Evolutionary conservation across 2,797 vertebrate species (phyloP), one percentile per base, ranked within the genome.

Genomic region (Monodelphis domestica): DNA sequence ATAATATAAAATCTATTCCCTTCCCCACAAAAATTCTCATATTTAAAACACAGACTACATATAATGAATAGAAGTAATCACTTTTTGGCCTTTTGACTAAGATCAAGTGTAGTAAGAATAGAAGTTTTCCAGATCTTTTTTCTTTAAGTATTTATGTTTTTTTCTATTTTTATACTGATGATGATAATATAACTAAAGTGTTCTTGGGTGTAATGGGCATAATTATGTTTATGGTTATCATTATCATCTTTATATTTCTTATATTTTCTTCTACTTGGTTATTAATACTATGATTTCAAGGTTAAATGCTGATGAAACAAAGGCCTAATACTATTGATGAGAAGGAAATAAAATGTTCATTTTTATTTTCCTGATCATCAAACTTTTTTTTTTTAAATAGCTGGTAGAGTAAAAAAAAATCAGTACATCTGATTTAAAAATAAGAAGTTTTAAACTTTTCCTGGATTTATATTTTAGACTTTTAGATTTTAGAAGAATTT

Each of bases 21-120:
- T 54, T 93, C 3, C 53, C 29, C 1, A 2, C 50, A 3, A 5
- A 21, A 0, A 24, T 24, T 6, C 33, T 56, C 30, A 14, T 87
- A 51, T 89, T 88, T 70, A 59, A 91, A 45, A 9, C 2, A 53
- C 52, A 89, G 87, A 11, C 28, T 12, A 4, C 9, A 45, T 5
- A 2, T 59, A 28, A 56, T 12, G 56, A n/a, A 84, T 4, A 93
- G 91, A 59, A 52, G 26, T 33, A n/a, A 26, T 45, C 17, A 26
- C 53, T 2, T 28, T 12, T 0, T 21, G 9, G 4, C 45, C 4
- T 53, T n/a, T n/a, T n/a, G n/a, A n/a, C n/a, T n/a, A n/a, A n/a
- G n/a, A n/a, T n/a, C n/a, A n/a, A n/a, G n/a, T n/a, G n/a, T n/a
- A n/a, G n/a, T n/a, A n/a, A n/a, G n/a, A n/a, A n/a, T n/a, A n/a